Evolutionary conservation across 2,113 vertebrate genomes (phyloP).

Genomic region (Seriola aureovittata): DNA sequence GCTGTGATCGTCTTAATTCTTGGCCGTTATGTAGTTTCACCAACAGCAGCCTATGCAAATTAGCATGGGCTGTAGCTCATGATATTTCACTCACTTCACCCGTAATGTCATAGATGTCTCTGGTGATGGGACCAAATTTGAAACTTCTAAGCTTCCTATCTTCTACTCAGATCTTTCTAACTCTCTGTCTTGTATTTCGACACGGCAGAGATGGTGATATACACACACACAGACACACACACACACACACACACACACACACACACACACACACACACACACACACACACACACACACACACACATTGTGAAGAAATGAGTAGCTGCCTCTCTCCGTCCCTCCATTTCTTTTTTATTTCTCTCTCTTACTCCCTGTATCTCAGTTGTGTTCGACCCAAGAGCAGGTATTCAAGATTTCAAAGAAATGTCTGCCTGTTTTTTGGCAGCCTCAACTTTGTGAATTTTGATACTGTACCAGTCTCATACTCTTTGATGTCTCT

Average conservation of each 20-base stretch:
- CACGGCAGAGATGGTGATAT: conserved; percentile 3
- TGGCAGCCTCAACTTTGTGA: conserved; percentile 62
- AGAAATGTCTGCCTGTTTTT: conserved; percentile 57
- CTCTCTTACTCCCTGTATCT: conserved; percentile 36
- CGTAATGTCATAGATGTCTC: conserved; percentile 22
- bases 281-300: too few species aligned
- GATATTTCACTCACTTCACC: conserved; percentile 1
- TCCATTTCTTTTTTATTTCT: not conserved
- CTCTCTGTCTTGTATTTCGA: conserved; percentile 13
- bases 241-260: too few species aligned
- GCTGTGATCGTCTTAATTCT: not conserved
- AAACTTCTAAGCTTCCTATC: conserved; percentile 15
- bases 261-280: not conserved
- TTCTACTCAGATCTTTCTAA: conserved; percentile 6
- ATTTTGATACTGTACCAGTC: conserved; percentile 61
- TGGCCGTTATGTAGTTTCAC: not conserved
- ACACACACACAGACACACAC: not conserved
- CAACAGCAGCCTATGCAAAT: not conserved
- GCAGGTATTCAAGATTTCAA: conserved; percentile 75
- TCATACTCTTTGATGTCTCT: conserved; percentile 69
- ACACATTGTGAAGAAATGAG: not conserved
- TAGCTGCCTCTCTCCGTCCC: not conserved
- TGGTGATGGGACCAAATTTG: conserved; percentile 9
- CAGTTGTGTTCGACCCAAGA: conserved; percentile 61
- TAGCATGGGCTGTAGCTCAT: not conserved